Percentiles rank a stretch among this genome's conserved stretches.
phyloP scores from a whole-genome alignment of 2,797 vertebrate genomes.

The Garrulus glandarius region DNA sequence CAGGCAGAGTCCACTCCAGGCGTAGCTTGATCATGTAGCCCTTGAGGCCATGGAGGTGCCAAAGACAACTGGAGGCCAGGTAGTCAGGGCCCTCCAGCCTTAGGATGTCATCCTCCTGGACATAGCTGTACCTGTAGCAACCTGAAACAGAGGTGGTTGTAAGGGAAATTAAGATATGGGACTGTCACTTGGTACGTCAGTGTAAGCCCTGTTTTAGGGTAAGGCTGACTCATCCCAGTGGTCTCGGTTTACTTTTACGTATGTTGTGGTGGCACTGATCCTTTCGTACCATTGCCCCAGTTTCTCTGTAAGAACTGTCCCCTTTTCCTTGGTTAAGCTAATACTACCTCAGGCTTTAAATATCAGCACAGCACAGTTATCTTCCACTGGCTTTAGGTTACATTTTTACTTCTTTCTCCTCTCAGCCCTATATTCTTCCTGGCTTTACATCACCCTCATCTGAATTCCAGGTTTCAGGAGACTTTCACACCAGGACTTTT shows the following conservation, averaged over 20 bases:
- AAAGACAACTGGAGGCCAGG: slow-evolving; percentile 84
- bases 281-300: not conserved
- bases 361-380: not conserved
- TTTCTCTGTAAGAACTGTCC: not conserved
- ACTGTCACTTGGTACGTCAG: not conserved
- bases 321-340: not conserved
- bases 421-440: not conserved
- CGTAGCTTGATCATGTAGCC: slow-evolving; percentile 84
- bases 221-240: not conserved
- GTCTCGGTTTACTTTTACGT: not conserved
- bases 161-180: not conserved
- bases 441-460: not conserved
- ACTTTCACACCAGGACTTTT: not conserved
- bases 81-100: slow-evolving; percentile 83
- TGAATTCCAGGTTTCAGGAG: not conserved
- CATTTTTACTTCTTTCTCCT: not conserved
- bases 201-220: not conserved
- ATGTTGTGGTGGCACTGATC: not conserved
- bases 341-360: not conserved
- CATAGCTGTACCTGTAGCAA: slow-evolving; percentile 85
- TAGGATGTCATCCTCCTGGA: slow-evolving; percentile 65
- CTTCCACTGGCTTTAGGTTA: not conserved
- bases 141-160: slow-evolving; percentile 65
- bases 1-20: slow-evolving; percentile 85
- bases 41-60: slow-evolving; percentile 84